Percentiles rank a stretch among this genome's conserved stretches.
phyloP scores from a whole-genome alignment of 2,888 invertebrate species.

The Allacma fusca region DNA sequence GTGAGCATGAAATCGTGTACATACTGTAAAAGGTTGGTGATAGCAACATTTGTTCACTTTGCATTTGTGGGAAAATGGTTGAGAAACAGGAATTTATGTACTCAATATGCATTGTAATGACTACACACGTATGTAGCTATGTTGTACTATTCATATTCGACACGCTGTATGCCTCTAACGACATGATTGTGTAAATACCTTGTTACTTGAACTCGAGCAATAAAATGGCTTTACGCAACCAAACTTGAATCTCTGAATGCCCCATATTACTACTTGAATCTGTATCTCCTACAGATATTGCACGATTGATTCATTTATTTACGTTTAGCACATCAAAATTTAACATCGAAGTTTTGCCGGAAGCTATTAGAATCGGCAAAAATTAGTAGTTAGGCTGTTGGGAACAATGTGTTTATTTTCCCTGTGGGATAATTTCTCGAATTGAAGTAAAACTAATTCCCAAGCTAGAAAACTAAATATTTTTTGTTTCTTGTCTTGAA shows the following conservation, averaged over 20 bases:
- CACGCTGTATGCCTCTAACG: neutral
- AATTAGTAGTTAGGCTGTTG: too few species aligned
- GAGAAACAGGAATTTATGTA: neutral
- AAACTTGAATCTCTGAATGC: neutral
- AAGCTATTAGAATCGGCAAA: too few species aligned
- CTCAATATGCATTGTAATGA: neutral
- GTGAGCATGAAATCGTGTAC: conserved; percentile 3
- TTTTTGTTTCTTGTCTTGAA: too few species aligned
- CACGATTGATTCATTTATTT: too few species aligned
- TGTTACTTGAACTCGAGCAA: neutral
- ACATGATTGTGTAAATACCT: neutral
- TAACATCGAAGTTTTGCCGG: too few species aligned
- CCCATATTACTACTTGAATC: neutral
- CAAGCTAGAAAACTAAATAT: too few species aligned
- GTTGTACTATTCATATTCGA: neutral
- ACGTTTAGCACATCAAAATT: too few species aligned
- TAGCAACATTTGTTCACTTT: neutral
- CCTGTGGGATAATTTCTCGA: too few species aligned
- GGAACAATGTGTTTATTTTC: too few species aligned
- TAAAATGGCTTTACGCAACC: neutral
- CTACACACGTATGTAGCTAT: neutral
- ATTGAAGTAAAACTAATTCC: too few species aligned
- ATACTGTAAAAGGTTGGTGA: neutral
- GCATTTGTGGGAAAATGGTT: conserved; percentile 3
- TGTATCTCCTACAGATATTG: neutral